Base-by-base conservation (phyloP, 2,888 invertebrate genomes). In the Molanna angustata region DNA sequence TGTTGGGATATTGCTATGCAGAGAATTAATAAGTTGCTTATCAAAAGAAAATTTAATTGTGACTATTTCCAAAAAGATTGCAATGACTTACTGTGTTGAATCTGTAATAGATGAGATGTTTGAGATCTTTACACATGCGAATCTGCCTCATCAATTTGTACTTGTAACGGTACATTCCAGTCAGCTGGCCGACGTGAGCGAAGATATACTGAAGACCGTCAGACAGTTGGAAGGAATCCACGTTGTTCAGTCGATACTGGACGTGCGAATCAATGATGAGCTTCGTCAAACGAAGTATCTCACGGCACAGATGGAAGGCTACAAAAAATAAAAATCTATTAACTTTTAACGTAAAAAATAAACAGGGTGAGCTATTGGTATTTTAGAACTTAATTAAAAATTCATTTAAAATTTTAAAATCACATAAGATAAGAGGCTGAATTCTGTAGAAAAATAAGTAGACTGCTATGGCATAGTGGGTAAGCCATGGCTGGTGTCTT, bases 201-300 rank as follows among this genome's bases (percentile, higher is more conserved):
- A 99, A 99, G 58, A 99, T 94, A 70, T 99, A 99, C 72, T 99
- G 99, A 32, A 99, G 74, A 7, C 99, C 99, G 70, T 99, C 99
- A 4, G 99, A 88, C 62, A 99, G 76, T 80, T 99, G 94, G 73
- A 98, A 99, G 1, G 99, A 99, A 71, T 99, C 99, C 6, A 99
- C 97, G 67, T 99, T 99, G 74, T 99, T 99, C 58, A 99, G 78
- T 13, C 99, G 85, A 71, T 99, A 99, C 70, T 99, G 99, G 0
- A 99, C 99, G 70, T 99, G 99, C 0, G 97, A 96, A 75, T 99
- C 99, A 49, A 99, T 96, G 4, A 99, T 94, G 22, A 99, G 77
- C 70, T 99, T 99, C 0, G 99, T 99, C 55, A 99, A 76, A n/a
- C 99, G 86, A 1, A 99, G 80, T 64, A 99, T 98, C 79, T 99